phyloP scores from a whole-genome alignment of 2,113 vertebrate genomes.

The Formicarius rufipectus region DNA sequence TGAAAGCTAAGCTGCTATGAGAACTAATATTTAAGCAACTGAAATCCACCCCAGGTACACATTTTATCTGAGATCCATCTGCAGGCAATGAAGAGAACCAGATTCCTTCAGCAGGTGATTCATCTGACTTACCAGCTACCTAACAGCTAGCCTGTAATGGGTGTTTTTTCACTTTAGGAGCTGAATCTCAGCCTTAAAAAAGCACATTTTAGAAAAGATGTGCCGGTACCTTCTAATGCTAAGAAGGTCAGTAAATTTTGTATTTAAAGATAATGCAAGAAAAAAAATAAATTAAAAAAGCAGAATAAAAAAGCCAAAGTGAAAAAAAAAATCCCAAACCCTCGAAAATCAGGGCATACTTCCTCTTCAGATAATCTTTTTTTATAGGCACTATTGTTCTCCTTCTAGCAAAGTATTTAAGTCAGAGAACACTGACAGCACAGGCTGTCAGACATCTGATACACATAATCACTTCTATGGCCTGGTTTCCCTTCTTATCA shows the following conservation, averaged over 20 bases:
- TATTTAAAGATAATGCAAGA: not conserved
- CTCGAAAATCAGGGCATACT: not conserved
- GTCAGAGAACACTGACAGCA: not conserved
- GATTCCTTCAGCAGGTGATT: not conserved
- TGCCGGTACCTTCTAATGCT: not conserved
- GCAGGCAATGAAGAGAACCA: not conserved
- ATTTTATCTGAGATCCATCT: not conserved
- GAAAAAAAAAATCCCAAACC: not conserved
- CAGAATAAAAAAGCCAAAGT: not conserved
- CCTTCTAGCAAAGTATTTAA: not conserved
- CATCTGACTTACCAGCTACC: not conserved
- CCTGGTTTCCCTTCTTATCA: not conserved
- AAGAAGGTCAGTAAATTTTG: not conserved
- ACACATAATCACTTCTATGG: not conserved
- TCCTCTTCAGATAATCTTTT: not conserved
- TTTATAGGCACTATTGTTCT: not conserved
- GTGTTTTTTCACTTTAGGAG: not conserved
- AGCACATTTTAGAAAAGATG: not conserved
- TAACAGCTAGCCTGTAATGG: not conserved
- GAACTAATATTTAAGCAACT: not conserved
- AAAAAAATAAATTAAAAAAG: not conserved
- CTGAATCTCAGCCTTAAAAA: not conserved
- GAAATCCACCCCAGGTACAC: not conserved
- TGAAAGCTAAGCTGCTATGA: fast-evolving
- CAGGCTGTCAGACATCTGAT: not conserved